Percentiles rank a stretch among this genome's conserved stretches.
phyloP scores from a whole-genome alignment of 92 coral and sea anemone genomes.

The Heliopora coerulea region DNA sequence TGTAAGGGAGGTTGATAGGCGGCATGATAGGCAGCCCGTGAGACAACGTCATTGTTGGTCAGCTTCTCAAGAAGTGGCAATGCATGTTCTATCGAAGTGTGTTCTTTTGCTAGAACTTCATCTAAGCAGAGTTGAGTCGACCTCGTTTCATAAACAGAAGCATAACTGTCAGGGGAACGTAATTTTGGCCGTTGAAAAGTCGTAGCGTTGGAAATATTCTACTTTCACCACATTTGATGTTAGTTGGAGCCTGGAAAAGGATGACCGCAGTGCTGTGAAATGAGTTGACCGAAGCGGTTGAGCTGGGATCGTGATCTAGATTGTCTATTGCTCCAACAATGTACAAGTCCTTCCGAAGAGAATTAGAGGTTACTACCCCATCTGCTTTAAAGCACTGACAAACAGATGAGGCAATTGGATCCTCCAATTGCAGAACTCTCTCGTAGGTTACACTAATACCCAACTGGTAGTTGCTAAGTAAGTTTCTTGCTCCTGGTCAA shows the following conservation, averaged over 20 bases:
- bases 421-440: conserved; percentile 52
- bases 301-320: conserved; percentile 58
- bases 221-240: neutral
- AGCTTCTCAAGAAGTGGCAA: neutral
- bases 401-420: conserved; percentile 45
- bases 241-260: conserved; percentile 7
- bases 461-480: conserved; percentile 45
- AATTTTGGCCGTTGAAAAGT: neutral
- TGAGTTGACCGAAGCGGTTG: conserved; percentile 39
- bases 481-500: conserved; percentile 51
- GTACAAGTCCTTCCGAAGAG: conserved; percentile 50
- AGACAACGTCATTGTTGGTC: conserved; percentile 4
- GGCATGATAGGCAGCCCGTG: conserved; percentile 63
- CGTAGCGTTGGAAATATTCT: neutral
- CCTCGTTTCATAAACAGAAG: neutral
- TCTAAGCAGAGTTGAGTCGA: neutral
- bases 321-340: conserved; percentile 56
- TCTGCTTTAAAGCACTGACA: conserved; percentile 44
- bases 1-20: neutral
- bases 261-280: conserved; percentile 43
- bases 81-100: conserved; percentile 34
- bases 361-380: conserved; percentile 46
- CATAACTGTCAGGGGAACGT: neutral
- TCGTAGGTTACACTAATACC: conserved; percentile 58
- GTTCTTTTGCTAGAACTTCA: conserved; percentile 8